phyloP scores from a whole-genome alignment of 2,113 vertebrate genomes.

The Phycodurus eques region DNA sequence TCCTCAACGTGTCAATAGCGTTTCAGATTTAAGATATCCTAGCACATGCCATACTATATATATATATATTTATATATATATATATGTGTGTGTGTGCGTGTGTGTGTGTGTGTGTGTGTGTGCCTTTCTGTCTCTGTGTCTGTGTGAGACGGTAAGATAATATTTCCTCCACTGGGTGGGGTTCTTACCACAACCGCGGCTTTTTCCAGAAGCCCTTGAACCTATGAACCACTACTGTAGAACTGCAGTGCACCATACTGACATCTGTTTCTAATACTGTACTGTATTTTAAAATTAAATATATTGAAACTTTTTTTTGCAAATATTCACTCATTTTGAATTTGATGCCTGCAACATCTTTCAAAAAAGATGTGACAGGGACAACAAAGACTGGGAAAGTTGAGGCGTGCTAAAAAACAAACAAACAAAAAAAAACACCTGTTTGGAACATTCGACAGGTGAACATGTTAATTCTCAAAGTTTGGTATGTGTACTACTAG shows the following conservation, averaged over 20 bases:
- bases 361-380: too few relatives aligned
- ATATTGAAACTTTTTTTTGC: too few relatives aligned
- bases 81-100: neutral
- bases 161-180: slow-evolving; percentile 48
- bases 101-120: neutral
- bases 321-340: too few relatives aligned
- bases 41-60: too few relatives aligned
- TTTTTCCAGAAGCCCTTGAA: neutral
- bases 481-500: too few relatives aligned
- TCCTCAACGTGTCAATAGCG: neutral
- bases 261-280: neutral
- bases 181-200: neutral
- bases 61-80: too few relatives aligned
- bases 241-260: neutral
- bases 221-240: neutral
- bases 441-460: too few relatives aligned
- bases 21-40: neutral
- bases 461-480: too few relatives aligned
- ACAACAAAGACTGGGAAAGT: too few relatives aligned
- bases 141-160: neutral
- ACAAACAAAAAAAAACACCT: too few relatives aligned
- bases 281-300: neutral
- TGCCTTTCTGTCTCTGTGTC: neutral
- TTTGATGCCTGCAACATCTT: too few relatives aligned
- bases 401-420: too few relatives aligned